Conservation (phyloP, 2,888 invertebrate genomes). For the Lasiommata megera region DNA sequence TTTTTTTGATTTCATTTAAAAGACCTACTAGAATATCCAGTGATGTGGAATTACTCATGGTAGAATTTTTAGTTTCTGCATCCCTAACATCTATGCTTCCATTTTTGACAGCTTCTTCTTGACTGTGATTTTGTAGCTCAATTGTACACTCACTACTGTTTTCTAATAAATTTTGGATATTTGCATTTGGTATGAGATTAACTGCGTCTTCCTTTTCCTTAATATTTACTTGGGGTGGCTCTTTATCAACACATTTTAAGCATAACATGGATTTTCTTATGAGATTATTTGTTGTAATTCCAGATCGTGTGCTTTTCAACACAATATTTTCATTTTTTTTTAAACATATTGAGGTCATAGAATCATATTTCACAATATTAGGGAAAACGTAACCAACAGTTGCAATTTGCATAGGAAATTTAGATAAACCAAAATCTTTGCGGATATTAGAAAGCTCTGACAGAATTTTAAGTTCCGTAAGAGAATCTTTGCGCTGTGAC, state of each 20-base stretch:
- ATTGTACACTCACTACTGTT: background rate
- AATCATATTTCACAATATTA: conserved; percentile 24
- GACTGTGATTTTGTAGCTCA: background rate
- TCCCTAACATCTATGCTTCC: background rate
- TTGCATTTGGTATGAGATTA: background rate
- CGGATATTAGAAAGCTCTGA: conserved; percentile 43
- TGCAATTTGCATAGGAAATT: conserved; percentile 57
- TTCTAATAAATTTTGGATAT: background rate
- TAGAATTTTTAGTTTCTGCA: conserved; percentile 22
- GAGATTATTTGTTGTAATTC: background rate
- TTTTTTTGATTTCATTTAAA: conserved; percentile 69
- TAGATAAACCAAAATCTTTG: conserved; percentile 47
- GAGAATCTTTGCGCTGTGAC: conserved; percentile 40
- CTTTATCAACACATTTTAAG: background rate
- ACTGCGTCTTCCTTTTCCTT: background rate
- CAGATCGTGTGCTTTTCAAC: background rate
- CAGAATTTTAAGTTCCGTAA: conserved; percentile 41
- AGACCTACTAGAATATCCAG: conserved; percentile 65
- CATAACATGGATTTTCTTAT: background rate
- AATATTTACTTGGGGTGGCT: background rate
- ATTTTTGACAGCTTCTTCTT: background rate
- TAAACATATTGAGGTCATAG: conserved; percentile 20
- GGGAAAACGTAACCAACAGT: conserved; percentile 60
- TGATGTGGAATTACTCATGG: conserved; percentile 55
- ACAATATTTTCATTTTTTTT: conserved; percentile 1